These are phyloP conservation scores for Xerus rutilus DNA, from an alignment of 2,797 vertebrate species.

Conservation along the genomic window DNA sequence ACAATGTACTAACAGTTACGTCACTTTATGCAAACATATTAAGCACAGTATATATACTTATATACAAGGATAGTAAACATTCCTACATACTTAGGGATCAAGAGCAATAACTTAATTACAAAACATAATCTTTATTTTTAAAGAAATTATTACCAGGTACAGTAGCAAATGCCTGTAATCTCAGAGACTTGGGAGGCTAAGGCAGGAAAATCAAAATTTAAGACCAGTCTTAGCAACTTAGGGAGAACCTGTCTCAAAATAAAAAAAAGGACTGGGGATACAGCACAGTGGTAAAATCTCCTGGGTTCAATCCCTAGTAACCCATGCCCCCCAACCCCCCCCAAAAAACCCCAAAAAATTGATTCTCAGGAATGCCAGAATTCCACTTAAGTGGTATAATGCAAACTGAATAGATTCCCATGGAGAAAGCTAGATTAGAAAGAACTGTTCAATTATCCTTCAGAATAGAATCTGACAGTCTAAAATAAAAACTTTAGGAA, in stretches of 20 bases:
- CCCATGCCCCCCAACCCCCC: too few relatives aligned
- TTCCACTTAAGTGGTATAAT: not conserved
- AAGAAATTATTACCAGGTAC: not conserved
- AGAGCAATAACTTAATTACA: conserved; percentile 44
- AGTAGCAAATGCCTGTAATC: too few relatives aligned
- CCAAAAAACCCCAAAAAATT: too few relatives aligned
- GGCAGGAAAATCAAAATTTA: too few relatives aligned
- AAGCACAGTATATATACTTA: not conserved
- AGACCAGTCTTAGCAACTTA: too few relatives aligned
- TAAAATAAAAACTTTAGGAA: conserved; percentile 50
- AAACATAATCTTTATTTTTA: not conserved
- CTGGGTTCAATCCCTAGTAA: too few relatives aligned
- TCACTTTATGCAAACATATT: conserved; percentile 32
- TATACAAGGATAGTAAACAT: not conserved
- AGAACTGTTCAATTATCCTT: not conserved
- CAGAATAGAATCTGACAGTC: not conserved
- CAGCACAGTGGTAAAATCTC: too few relatives aligned
- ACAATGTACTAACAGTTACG: not conserved
- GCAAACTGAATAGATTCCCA: not conserved
- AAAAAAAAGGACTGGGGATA: too few relatives aligned
- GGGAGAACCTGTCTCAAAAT: too few relatives aligned
- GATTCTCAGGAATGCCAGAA: not conserved
- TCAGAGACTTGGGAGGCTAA: too few relatives aligned
- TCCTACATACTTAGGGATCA: not conserved
- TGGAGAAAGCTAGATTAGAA: not conserved